Base-by-base conservation (phyloP, 64 coral and sea anemone species). In the Montipora foliosa region DNA sequence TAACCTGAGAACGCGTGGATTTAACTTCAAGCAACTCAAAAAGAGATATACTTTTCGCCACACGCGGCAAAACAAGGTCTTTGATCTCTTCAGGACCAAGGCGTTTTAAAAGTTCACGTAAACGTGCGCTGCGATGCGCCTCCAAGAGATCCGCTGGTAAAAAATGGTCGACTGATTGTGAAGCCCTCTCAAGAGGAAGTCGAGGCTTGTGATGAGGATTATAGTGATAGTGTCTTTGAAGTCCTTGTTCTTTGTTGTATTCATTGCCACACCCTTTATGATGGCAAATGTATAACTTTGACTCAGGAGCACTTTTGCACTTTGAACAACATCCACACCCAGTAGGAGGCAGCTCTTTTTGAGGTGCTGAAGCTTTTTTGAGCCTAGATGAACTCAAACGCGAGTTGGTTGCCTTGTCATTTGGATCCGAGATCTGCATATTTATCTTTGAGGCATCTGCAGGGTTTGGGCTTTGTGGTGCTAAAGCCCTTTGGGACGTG, bases 1-100 rank as follows among this genome's bases (percentile, higher is more conserved):
- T 13, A 5, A 46, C 5, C 4, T 49, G 16, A 50, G n/a, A 45
- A 49, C 82, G 82, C 67, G 71, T 17, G 3, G 82, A 86, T 24
- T 86, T 86, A 3, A 50, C 13, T 19, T 86, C 82, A 45, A 86
- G 66, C 68, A 86, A 86, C 62, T 86, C 15, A 71, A 71, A 86
- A 71, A 86, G 82, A 21, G 82, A 86, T 3, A 86, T 5, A 21
- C 47, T 86, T 72, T 86, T 86, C 46, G 46, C 8, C 62, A 86
- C 3, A 19, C 82, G 64, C 51, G 82, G 66, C 66, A 69, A 11
- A 29, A 84, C 3, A 46, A 50, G 10, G 21, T 86, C 82, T 19
- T 71, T 67, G 2, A 70, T 16, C 19, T 86, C 82, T 12, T 72
- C 82, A 86, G 68, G 44, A 3, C 6, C n/a, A 19, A 86, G 62